Base-by-base conservation (phyloP, 2,113 vertebrate species). In the Platycercus adscitus region DNA sequence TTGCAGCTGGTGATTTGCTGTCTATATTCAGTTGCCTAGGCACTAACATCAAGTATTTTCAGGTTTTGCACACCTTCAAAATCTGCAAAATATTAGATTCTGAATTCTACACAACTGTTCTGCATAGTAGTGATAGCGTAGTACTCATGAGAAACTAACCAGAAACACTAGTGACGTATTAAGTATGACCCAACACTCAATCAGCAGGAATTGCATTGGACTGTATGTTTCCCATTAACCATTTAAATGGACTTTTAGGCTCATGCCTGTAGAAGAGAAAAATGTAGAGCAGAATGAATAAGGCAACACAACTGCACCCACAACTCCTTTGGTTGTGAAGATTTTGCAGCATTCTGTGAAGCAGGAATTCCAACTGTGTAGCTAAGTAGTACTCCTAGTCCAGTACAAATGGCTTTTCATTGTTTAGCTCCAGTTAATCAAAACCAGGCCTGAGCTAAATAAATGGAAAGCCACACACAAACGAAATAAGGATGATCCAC, bases 91-190 rank as follows among this genome's bases (percentile, higher is more conserved):
- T 49, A 49, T 6, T 7, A 81, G 37, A 68, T 23, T 64, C 35
- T 46, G 39, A 82, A 75, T 66, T 52, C 65, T 20, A 47, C 19
- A 21, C 33, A 37, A 47, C 15, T 21, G 25, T 14, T 89, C n/a
- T 35, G 26, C 25, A 2, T 23, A 61, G 29, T 0, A 55, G 63
- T 2, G 20, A 43, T 10, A 53, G 29, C 1, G 0, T 1, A 37
- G 47, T 6, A 33, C 26, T 65, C 39, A 37, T 3, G 26, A 76
- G 73, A 21, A 55, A 26, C 75, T 35, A 69, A 58, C 14, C 89
- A 87, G 60, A 16, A 89, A 56, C 81, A 53, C 46, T 6, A 18
- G 69, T 37, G 73, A 43, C 26, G 46, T 7, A 33, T 8, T 26
- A 37, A 25, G 6, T 44, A n/a, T 17, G 69, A 49, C 4, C 33